Conservation (phyloP, 2,113 vertebrate species). For the Platysteira castanea region DNA sequence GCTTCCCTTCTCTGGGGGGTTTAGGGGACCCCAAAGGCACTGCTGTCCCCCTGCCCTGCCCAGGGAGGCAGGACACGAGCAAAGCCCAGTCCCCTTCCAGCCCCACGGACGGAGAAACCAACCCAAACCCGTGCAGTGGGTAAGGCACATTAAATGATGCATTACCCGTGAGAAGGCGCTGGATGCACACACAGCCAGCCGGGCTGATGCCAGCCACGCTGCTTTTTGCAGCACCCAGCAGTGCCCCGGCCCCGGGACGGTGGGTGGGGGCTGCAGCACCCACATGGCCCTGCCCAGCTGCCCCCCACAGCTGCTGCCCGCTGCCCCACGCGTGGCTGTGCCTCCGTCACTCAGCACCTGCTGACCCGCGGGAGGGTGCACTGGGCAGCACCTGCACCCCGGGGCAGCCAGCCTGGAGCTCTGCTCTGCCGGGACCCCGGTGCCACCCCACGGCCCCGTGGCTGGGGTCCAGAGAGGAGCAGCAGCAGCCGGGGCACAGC, state of each 20-base stretch:
- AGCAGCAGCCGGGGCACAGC: neutral
- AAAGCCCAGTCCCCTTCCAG: neutral
- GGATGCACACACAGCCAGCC: neutral
- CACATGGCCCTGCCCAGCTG: neutral
- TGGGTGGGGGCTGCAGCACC: neutral
- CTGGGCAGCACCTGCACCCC: fast-evolving
- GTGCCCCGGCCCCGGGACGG: fast-evolving
- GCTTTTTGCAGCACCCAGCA: neutral
- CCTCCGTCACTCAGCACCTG: neutral
- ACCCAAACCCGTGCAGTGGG: neutral
- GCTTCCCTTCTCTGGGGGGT: fast-evolving
- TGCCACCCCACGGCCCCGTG: neutral
- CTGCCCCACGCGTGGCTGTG: fast-evolving
- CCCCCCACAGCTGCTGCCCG: neutral
- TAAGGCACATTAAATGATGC: fast-evolving
- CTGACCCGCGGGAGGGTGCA: neutral
- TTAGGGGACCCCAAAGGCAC: neutral
- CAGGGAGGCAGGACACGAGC: neutral
- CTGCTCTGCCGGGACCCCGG: fast-evolving
- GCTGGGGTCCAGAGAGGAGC: neutral
- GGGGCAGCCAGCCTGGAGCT: neutral
- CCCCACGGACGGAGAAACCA: neutral
- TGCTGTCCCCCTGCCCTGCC: fast-evolving
- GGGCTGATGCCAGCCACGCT: neutral
- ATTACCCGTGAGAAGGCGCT: neutral